phyloP scores from a whole-genome alignment of 2,797 vertebrate species.

The Gouania willdenowi region DNA sequence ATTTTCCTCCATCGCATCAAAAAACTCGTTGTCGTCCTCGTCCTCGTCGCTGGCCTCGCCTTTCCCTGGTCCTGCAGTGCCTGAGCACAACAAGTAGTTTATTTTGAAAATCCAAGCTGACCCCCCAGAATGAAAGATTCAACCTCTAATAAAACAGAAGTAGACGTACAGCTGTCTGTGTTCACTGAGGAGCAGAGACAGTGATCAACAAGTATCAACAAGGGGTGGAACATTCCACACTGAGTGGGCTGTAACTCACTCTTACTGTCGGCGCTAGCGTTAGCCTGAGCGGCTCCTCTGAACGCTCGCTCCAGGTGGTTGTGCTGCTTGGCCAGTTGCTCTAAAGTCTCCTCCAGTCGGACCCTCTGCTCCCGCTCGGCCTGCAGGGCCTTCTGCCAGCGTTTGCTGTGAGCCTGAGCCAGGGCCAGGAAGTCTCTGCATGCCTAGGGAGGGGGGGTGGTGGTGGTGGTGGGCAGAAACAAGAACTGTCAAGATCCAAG shows the following conservation, averaged over 20 bases:
- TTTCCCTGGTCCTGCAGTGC: slow-evolving; percentile 67
- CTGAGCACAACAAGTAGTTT: too few relatives aligned
- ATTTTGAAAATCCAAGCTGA: too few relatives aligned
- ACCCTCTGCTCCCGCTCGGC: slow-evolving; percentile 91
- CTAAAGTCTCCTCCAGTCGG: slow-evolving; percentile 92
- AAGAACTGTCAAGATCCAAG: too few relatives aligned
- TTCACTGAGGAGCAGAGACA: too few relatives aligned
- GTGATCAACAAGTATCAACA: too few relatives aligned
- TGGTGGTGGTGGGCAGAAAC: too few relatives aligned
- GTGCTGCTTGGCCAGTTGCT: slow-evolving; percentile 96
- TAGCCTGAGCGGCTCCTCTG: slow-evolving; percentile 78
- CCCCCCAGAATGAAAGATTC: too few relatives aligned
- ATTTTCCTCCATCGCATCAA: slow-evolving; percentile 84
- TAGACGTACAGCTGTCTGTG: too few relatives aligned
- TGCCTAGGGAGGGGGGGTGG: slow-evolving; percentile 68
- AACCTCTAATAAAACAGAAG: too few relatives aligned
- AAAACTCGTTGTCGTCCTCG: slow-evolving; percentile 94
- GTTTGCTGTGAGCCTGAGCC: slow-evolving; percentile 91
- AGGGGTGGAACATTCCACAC: too few relatives aligned
- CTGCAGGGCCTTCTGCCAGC: slow-evolving; percentile 95
- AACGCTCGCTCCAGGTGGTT: slow-evolving; percentile 95
- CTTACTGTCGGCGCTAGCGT: slow-evolving; percentile 75
- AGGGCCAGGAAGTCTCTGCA: slow-evolving; percentile 90
- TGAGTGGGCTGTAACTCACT: slow-evolving; percentile 65
- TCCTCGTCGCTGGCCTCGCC: slow-evolving; percentile 93